phyloP scores from a whole-genome alignment of 2,888 invertebrate species.

The Rugalucina vietnamica region DNA sequence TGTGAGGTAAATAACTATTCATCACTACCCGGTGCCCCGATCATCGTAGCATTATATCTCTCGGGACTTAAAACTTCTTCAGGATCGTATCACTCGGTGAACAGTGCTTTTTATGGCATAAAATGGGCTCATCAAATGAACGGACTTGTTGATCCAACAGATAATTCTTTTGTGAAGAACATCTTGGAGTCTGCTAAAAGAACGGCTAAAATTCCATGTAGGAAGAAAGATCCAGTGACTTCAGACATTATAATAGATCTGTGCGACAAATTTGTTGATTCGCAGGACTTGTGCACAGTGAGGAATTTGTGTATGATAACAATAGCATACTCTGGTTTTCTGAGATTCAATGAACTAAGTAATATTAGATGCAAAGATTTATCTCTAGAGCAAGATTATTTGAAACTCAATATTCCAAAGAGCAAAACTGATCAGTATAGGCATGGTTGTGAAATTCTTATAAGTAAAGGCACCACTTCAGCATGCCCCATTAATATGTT shows the following conservation, averaged over 20 bases:
- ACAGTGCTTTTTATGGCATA: not conserved
- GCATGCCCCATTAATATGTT: conserved; percentile 11
- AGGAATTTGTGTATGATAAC: conserved; percentile 30
- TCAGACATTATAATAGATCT: not conserved
- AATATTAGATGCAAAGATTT: not conserved
- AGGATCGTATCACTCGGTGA: not conserved
- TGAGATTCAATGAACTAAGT: conserved; percentile 27
- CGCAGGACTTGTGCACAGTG: conserved; percentile 9
- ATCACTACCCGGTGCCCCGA: not conserved
- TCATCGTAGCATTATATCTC: not conserved
- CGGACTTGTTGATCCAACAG: not conserved
- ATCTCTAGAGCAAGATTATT: not conserved
- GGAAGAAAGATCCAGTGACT: conserved; percentile 29
- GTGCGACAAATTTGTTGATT: conserved; percentile 11
- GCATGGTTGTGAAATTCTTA: not conserved
- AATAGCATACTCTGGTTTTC: conserved; percentile 14
- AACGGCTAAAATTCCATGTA: not conserved
- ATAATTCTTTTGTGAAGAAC: not conserved
- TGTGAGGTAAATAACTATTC: not conserved
- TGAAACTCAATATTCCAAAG: not conserved
- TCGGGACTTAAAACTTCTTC: not conserved
- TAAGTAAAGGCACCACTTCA: not conserved
- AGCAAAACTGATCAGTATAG: conserved; percentile 23
- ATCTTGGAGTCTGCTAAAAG: not conserved
- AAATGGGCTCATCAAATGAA: not conserved